Conservation (phyloP, 2,888 invertebrate genomes). For the Nemotelus pantherinus region DNA sequence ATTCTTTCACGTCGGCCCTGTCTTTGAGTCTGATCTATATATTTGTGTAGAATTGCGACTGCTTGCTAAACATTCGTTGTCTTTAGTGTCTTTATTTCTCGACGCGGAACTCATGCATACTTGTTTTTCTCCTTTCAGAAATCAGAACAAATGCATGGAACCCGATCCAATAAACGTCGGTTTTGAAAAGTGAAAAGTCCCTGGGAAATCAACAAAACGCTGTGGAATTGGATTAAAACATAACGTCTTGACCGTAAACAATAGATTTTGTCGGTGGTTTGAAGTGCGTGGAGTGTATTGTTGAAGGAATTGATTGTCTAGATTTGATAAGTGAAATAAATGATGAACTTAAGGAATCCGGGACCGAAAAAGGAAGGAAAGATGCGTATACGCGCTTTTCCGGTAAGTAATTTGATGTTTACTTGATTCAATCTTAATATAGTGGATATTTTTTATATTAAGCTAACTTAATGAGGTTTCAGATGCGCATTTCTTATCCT, state of each 20-base stretch:
- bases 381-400: slow-evolving; percentile 98
- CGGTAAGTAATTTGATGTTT: slow-evolving; percentile 76
- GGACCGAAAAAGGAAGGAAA: slow-evolving; percentile 92
- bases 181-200: neutral
- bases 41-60: no score
- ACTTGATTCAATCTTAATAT: neutral
- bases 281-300: no score
- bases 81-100: neutral
- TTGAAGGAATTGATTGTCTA: no score
- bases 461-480: no score
- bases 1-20: no score
- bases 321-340: slow-evolving; percentile 2
- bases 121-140: neutral
- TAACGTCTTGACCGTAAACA: neutral
- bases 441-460: neutral
- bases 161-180: neutral
- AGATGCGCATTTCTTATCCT: no score
- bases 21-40: no score
- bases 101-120: neutral
- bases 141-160: neutral
- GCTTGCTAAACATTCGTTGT: neutral
- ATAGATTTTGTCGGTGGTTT: no score
- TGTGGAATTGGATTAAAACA: neutral
- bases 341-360: slow-evolving; percentile 60
- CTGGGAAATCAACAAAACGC: neutral